Conservation (phyloP, 92 coral and sea anemone species). For the Phenganax stokvisi region DNA sequence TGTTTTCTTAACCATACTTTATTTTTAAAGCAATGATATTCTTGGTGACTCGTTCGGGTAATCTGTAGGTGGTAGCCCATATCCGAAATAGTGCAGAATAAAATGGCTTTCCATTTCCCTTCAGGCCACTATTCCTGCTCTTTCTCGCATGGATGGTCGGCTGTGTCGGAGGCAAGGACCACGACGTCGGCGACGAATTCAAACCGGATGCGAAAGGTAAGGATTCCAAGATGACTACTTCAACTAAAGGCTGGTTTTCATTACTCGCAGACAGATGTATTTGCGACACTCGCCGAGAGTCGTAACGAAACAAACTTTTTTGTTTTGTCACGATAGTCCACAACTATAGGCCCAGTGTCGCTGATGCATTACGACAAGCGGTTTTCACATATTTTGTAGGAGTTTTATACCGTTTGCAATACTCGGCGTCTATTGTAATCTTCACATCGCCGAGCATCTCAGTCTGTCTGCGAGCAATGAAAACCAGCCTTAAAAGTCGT, state of each 20-base stretch:
- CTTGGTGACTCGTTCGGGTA: not conserved
- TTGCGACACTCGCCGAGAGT: no score
- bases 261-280: no score
- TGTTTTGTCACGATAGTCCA: no score
- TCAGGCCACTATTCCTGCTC: conserved; percentile 20
- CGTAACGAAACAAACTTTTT: no score
- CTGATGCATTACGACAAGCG: no score
- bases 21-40: not conserved
- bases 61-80: not conserved
- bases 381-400: no score
- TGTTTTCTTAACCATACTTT: not conserved
- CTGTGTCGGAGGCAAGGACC: not conserved
- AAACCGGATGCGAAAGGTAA: not conserved
- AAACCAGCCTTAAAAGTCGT: not conserved
- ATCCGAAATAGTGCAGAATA: not conserved
- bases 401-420: no score
- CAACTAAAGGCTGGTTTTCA: not conserved
- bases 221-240: not conserved
- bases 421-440: no score
- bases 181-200: not conserved
- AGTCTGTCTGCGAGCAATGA: no score
- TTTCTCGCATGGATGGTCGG: conserved; percentile 8
- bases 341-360: no score
- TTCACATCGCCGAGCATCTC: no score
- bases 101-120: not conserved